Percentiles rank a stretch among this genome's conserved stretches.
phyloP scores from a whole-genome alignment of 1,140 invertebrate species.

The Phenacoccus solenopsis region DNA sequence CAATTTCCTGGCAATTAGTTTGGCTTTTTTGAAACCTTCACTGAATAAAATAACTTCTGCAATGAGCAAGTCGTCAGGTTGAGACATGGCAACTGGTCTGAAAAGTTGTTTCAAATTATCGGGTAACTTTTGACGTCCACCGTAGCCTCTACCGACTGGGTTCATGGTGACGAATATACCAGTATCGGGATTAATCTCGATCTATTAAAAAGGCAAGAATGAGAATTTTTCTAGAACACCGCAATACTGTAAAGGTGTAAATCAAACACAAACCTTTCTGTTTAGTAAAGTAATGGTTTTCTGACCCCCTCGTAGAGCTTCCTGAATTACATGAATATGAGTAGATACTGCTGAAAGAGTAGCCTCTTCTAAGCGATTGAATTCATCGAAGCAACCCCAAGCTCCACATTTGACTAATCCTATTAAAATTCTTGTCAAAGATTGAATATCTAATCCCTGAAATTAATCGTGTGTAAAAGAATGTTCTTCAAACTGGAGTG shows the following conservation, averaged over 20 bases:
- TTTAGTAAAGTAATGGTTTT: constrained; percentile 50
- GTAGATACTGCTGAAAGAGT: constrained; percentile 86
- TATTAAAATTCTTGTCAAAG: constrained; percentile 83
- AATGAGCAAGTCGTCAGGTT: constrained; percentile 75
- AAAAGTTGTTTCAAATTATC: constrained; percentile 87
- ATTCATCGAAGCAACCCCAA: constrained; percentile 98
- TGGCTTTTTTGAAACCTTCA: constrained; percentile 68
- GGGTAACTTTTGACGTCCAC: constrained; percentile 80
- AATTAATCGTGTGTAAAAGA: no score
- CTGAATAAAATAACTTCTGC: constrained; percentile 76
- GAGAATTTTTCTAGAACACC: background rate
- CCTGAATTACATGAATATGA: constrained; percentile 78
- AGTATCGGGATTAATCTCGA: constrained; percentile 42
- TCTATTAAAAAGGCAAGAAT: constrained; percentile 11
- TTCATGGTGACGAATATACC: constrained; percentile 96
- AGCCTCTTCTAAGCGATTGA: constrained; percentile 85
- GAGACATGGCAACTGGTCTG: constrained; percentile 82
- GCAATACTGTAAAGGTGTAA: background rate
- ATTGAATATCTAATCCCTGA: constrained; percentile 82
- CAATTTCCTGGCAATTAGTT: constrained; percentile 57
- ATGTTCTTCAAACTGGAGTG: no score
- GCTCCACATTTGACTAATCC: constrained; percentile 89
- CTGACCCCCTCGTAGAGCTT: constrained; percentile 56
- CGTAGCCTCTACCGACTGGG: constrained; percentile 85
- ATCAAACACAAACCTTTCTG: constrained; percentile 45